These are phyloP conservation scores for Sternotherus odoratus DNA, from an alignment of 2,797 vertebrate genomes.

Conservation along the genomic window DNA sequence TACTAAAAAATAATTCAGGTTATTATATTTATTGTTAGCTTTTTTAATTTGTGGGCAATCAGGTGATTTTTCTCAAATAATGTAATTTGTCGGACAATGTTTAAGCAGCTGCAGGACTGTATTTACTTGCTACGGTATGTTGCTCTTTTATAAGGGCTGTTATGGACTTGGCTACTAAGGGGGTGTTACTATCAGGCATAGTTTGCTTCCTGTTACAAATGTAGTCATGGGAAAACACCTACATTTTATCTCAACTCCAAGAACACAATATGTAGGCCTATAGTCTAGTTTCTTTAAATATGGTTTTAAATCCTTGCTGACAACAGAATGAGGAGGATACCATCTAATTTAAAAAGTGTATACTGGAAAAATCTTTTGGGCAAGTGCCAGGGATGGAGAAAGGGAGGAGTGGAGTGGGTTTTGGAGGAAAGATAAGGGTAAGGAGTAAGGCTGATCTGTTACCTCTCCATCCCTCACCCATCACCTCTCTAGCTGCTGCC, in stretches of 20 bases:
- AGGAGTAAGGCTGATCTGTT: not conserved
- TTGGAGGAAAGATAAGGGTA: not conserved
- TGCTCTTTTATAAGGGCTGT: not conserved
- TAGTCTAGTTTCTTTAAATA: not conserved
- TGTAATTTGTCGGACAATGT: not conserved
- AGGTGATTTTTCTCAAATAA: slow-evolving; percentile 4
- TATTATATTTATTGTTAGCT: not conserved
- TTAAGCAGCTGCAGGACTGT: not conserved
- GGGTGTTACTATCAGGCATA: not conserved
- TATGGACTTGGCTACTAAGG: not conserved
- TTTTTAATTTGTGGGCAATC: not conserved
- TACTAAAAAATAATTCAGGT: not conserved
- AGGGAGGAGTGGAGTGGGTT: not conserved
- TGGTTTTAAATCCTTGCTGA: not conserved
- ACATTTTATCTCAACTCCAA: not conserved
- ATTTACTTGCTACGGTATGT: not conserved
- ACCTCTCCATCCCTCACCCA: not conserved
- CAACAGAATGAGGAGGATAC: not conserved
- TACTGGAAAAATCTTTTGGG: not conserved
- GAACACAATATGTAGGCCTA: not conserved
- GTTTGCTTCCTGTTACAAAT: not conserved
- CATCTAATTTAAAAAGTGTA: not conserved
- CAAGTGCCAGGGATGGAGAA: not conserved
- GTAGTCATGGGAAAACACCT: not conserved
- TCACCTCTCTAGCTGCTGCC: not conserved